Evolutionary conservation across 2,888 invertebrate species (phyloP).

Genomic region (Leucoptera coffeella): DNA sequence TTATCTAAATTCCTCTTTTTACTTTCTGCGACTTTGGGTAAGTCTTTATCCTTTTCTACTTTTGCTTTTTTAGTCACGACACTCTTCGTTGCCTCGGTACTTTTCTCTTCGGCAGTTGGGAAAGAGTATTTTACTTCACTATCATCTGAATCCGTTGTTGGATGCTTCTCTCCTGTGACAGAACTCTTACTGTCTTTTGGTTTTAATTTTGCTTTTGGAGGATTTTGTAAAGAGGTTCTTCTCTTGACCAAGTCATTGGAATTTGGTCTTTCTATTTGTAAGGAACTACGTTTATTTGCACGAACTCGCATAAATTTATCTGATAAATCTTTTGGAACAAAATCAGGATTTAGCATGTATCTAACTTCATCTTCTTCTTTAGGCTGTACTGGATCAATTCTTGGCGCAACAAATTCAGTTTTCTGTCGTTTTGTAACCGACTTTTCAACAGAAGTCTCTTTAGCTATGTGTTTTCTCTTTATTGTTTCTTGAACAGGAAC

Average conservation of each 20-base stretch:
- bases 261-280: conserved; percentile 33
- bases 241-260: conserved; percentile 29
- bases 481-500: conserved; percentile 10
- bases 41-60: no score
- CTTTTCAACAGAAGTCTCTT: conserved; percentile 14
- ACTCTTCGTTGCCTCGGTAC: no score
- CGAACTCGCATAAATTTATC: conserved; percentile 30
- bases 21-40: no score
- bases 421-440: conserved; percentile 21
- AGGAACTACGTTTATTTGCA: conserved; percentile 28
- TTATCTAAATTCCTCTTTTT: no score
- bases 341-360: conserved; percentile 39
- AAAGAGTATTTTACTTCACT: conserved; percentile 43
- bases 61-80: no score
- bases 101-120: conserved; percentile 12
- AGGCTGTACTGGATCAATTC: conserved; percentile 9
- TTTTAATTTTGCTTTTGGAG: conserved; percentile 16
- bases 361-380: conserved; percentile 21
- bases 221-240: conserved; percentile 31
- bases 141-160: conserved; percentile 33
- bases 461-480: conserved; percentile 19
- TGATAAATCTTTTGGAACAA: conserved; percentile 15
- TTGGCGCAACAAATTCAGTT: no score
- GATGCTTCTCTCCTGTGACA: conserved; percentile 1
- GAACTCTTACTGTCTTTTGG: neutral